Percentiles rank a stretch among this genome's conserved stretches.
Conservation (phyloP, 2,888 invertebrate genomes). For the Pyrochroa serraticornis region DNA sequence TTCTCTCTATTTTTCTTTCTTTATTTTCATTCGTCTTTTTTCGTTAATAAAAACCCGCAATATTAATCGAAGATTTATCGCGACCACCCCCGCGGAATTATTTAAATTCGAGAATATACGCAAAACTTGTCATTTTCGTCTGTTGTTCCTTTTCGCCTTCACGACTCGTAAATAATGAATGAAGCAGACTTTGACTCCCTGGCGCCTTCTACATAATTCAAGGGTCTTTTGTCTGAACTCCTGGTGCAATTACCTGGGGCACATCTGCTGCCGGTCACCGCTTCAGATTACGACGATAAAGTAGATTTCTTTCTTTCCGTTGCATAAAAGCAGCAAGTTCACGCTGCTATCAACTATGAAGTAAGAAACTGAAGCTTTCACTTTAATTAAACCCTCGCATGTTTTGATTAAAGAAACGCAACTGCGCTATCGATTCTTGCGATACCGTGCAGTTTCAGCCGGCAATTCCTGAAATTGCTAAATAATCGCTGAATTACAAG, state of each 20-base stretch:
- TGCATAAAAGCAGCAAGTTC: no score
- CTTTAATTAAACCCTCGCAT: no score
- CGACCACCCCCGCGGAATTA: slow-evolving; percentile 6
- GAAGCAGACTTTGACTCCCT: slow-evolving; percentile 35
- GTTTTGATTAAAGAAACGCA: no score
- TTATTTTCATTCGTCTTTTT: no score
- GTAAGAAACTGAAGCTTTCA: no score
- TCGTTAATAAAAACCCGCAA: no score
- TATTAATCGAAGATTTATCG: no score
- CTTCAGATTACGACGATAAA: slow-evolving; percentile 39
- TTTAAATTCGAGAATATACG: slow-evolving; percentile 19
- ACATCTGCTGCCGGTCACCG: slow-evolving; percentile 40
- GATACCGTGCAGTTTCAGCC: no score
- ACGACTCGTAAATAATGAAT: slow-evolving; percentile 34
- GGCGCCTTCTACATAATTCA: slow-evolving; percentile 41
- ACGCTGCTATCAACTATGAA: no score
- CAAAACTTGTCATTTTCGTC: slow-evolving; percentile 18
- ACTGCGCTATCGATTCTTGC: no score
- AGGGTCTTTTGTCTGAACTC: slow-evolving; percentile 39
- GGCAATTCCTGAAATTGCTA: no score
- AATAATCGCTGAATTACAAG: no score
- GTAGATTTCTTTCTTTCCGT: slow-evolving; percentile 9
- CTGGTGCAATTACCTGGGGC: slow-evolving; percentile 41
- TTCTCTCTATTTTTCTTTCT: not conserved
- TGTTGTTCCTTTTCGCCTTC: slow-evolving; percentile 13